Conservation (phyloP, 2,113 vertebrate species). For the Caranx melampygus region DNA sequence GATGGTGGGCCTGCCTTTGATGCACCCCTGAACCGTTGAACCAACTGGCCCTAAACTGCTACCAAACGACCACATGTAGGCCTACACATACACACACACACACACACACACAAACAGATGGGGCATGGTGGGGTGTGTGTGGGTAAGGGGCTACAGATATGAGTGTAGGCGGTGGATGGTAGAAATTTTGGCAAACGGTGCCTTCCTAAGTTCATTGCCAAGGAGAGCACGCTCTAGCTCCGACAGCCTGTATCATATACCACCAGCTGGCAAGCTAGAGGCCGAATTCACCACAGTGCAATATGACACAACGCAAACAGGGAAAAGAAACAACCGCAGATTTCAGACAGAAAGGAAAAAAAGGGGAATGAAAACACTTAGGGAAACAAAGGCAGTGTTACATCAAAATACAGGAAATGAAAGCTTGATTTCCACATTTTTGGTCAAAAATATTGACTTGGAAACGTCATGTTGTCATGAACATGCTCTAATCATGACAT, state of each 20-base stretch:
- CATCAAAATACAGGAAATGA: not conserved
- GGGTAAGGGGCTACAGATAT: conserved; percentile 61
- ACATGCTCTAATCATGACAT: not conserved
- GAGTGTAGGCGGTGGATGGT: conserved; percentile 45
- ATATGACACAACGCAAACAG: conserved; percentile 41
- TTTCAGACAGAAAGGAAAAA: not conserved
- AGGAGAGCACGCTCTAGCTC: conserved; percentile 56
- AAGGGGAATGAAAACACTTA: not conserved
- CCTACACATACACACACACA: conserved; percentile 31
- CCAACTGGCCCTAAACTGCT: conserved; percentile 65
- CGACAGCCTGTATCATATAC: conserved; percentile 64
- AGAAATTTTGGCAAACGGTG: conserved; percentile 57
- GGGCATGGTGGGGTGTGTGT: conserved; percentile 55
- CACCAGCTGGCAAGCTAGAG: conserved; percentile 67
- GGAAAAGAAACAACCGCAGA: not conserved
- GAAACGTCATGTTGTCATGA: not conserved
- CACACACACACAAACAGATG: conserved; percentile 73
- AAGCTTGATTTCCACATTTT: not conserved
- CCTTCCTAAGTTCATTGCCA: conserved; percentile 64
- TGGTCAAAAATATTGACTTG: not conserved
- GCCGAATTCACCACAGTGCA: conserved; percentile 34
- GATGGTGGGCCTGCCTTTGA: conserved; percentile 53
- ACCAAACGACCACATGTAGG: conserved; percentile 52
- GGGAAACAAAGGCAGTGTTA: not conserved
- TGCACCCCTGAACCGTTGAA: conserved; percentile 61